These are phyloP conservation scores for Motacilla tschutschensis DNA, from an alignment of 2,113 vertebrate species.

Conservation along the genomic window DNA sequence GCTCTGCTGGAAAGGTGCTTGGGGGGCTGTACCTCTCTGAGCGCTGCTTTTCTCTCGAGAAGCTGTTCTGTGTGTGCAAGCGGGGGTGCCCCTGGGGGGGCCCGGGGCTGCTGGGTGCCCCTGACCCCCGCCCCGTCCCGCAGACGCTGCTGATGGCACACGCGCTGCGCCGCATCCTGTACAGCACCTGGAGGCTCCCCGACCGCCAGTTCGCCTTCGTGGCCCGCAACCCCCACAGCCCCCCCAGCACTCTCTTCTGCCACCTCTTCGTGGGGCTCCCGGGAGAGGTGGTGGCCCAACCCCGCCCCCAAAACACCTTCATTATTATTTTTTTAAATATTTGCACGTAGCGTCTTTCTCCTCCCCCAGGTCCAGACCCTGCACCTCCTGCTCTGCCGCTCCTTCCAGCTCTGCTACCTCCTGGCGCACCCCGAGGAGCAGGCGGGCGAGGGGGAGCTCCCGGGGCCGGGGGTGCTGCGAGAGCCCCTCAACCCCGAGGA, in stretches of 20 bases:
- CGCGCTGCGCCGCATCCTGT: slow-evolving; percentile 83
- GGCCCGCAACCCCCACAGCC: slow-evolving; percentile 85
- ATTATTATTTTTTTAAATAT: neutral
- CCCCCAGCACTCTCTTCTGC: slow-evolving; percentile 82
- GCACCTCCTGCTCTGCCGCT: slow-evolving; percentile 91
- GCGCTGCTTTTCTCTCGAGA: neutral
- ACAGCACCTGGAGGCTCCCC: slow-evolving; percentile 77
- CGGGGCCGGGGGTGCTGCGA: slow-evolving; percentile 29
- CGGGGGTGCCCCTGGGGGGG: neutral
- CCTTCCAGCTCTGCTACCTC: slow-evolving; percentile 89
- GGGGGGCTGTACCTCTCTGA: neutral
- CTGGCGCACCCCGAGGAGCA: slow-evolving; percentile 84
- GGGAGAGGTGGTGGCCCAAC: slow-evolving; percentile 56
- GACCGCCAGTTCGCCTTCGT: slow-evolving; percentile 89
- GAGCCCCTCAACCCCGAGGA: slow-evolving; percentile 83
- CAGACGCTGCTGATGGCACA: slow-evolving; percentile 94
- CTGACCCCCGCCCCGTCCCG: neutral
- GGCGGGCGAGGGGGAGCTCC: slow-evolving; percentile 14
- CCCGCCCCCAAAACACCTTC: rapidly evolving
- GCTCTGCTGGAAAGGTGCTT: neutral
- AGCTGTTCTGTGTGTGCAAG: neutral
- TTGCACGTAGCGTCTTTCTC: neutral
- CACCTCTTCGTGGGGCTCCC: slow-evolving; percentile 86
- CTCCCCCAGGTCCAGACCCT: slow-evolving; percentile 82
- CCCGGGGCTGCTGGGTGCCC: neutral